Conservation (phyloP, 2,113 vertebrate genomes). For the Otus sunia region DNA sequence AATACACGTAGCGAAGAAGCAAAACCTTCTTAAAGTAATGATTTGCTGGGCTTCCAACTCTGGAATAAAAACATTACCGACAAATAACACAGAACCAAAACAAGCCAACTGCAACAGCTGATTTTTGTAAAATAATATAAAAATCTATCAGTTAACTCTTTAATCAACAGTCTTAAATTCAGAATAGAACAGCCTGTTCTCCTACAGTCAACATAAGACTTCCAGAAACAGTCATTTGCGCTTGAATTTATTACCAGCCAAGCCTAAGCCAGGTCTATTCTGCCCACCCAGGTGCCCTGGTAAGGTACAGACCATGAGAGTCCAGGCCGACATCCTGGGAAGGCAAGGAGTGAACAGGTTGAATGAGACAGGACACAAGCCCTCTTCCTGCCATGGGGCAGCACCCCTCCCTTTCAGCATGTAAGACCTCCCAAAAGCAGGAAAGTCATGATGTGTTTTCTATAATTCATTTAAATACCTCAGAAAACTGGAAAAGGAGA, state of each 20-base stretch:
- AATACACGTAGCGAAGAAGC: background rate
- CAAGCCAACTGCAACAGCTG: background rate
- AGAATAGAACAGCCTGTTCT: background rate
- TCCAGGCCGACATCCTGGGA: background rate
- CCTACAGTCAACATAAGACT: background rate
- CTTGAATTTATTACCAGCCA: background rate
- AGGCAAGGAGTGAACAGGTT: background rate
- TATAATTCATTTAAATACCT: background rate
- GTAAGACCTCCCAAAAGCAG: background rate
- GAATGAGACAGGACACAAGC: fast-evolving
- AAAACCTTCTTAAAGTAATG: background rate
- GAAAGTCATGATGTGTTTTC: background rate
- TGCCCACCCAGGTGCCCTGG: background rate
- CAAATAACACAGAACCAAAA: background rate
- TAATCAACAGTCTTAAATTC: background rate
- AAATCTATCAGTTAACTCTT: background rate
- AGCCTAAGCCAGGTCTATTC: background rate
- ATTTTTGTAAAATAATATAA: background rate
- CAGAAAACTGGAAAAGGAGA: too few relatives aligned
- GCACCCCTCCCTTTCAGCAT: background rate
- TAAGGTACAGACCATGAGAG: background rate
- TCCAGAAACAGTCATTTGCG: background rate
- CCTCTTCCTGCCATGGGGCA: background rate
- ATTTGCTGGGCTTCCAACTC: background rate
- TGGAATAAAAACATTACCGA: background rate